Evolutionary conservation across 37 sponge, comb jelly and placozoan species (phyloP).

Genomic region (Geodia barretti): DNA sequence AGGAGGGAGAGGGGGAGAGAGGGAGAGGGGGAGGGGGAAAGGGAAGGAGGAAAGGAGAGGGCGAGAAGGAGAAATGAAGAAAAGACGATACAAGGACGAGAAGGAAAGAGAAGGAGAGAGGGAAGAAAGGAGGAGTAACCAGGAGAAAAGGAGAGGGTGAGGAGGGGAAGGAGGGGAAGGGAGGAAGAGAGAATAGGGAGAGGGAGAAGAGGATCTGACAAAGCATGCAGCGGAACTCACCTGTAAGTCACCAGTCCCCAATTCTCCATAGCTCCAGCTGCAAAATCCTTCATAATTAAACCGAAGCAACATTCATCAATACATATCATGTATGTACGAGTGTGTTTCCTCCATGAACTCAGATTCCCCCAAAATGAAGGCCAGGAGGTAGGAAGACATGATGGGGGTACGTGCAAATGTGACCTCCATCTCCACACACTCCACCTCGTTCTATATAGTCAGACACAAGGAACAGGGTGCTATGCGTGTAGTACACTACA

Average conservation of each 20-base stretch:
- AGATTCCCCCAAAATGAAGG: conserved; percentile 64
- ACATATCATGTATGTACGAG: too few species aligned
- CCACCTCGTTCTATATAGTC: conserved; percentile 33
- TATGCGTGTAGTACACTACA: too few species aligned
- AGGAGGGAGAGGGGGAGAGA: not conserved
- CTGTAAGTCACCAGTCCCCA: conserved; percentile 94
- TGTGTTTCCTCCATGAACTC: conserved; percentile 85
- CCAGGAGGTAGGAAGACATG: conserved; percentile 95
- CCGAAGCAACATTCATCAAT: too few species aligned
- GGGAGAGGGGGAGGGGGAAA: not conserved
- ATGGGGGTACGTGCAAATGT: conserved; percentile 83
- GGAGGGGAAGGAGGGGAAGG: conserved; percentile 1
- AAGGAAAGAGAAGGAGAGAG: conserved; percentile 42
- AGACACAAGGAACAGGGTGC: too few species aligned
- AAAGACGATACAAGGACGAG: not conserved
- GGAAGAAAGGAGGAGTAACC: conserved; percentile 36
- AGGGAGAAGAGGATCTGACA: not conserved
- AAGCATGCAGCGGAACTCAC: too few species aligned
- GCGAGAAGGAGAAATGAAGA: not conserved
- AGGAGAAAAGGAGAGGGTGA: not conserved
- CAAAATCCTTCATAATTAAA: too few species aligned
- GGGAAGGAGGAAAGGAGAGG: not conserved
- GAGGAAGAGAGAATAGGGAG: not conserved
- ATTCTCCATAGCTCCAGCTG: conserved; percentile 95
- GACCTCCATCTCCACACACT: conserved; percentile 51